Evolutionary conservation across 2,797 vertebrate genomes (phyloP), one percentile per base, ranked within the genome.

Genomic region (Chrysocyon brachyurus): DNA sequence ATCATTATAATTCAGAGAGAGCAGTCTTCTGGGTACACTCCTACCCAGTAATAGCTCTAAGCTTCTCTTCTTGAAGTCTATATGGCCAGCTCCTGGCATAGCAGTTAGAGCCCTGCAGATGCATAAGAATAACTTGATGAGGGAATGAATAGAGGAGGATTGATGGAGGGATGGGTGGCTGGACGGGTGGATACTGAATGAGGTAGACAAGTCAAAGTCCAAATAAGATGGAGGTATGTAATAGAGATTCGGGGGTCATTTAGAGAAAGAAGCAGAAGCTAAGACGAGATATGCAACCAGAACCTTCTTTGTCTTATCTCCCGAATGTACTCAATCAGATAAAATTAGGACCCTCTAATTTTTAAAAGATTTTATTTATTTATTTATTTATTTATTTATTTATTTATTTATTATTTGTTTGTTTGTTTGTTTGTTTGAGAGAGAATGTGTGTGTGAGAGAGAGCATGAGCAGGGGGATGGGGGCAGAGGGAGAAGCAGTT

Each of bases 271-370:
- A 40, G 31, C 26, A 33, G 40, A 70, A 31, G 8, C 52, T 63
- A 91, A 52, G 49, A 77, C 2, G 31, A 87, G 17, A 61, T 90
- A 49, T 86, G 12, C 10, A 57, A 56, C 57, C 54, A 61, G 85
- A 90, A 87, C 24, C 49, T 56, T 22, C 33, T 56, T 84, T 87
- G 49, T 91, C 64, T 33, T 78, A 9, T 72, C 90, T 86, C 78
- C 24, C 12, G 3, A 79, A 52, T 40, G 40, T 14, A 15, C 49
- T 66, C 52, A 33, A 5, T 94, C 31, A 64, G 78, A 88, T 88
- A 93, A 46, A 93, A 92, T 90, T 33, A 79, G 72, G 31, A 26
- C 84, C 46, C 75, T 88, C 56, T 64, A 77, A 94, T 89, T 92
- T 8, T 46, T 0, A 46, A 46, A 46, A 46, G 40, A 46, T 46